Base-by-base conservation (phyloP, 1,140 invertebrate genomes). In the Drosophila lowei region DNA sequence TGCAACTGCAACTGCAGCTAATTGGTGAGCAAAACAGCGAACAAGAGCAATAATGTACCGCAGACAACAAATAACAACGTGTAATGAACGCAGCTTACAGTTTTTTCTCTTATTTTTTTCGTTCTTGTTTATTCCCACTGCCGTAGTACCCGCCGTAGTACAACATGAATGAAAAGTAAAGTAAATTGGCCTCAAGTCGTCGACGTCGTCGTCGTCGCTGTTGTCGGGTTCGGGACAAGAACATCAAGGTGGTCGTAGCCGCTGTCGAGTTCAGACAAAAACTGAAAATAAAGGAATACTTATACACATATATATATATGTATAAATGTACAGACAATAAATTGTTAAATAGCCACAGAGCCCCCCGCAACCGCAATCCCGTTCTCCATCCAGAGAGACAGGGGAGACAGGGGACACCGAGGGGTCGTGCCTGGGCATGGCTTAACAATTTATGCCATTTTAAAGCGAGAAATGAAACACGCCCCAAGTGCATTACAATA, bases 391-490 rank as follows among this genome's bases (percentile, higher is more conserved):
- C 50, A 48, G 60, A 48, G 65, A 48, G 57, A 25, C 30, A 25
- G 23, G 23, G 23, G 23, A 25, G 23, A 25, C 23, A 25, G 23
- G 23, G 4, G 65, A 48, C 53, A 25, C 30, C 42, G 46, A 49
- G 48, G 30, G 57, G 42, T 0, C 11, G 34, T 38, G 43, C 7
- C 23, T 30, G 50, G 58, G 68, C 25, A 72, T 28, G 70, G 68
- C 70, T 43, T 58, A 65, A 54, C 76, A 88, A 89, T 88, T 88
- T 88, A 88, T 88, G 83, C 83, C 84, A 77, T 89, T 88, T 88
- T 88, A 88, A 88, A 88, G 83, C 83, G 83, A 89, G 83, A 88
- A 88, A 88, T 88, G 79, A 89, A 88, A 88, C 84, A 88, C 84
- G 83, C 83, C 83, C 84, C 79, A 76, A 89, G 75, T 89, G 79